These are phyloP conservation scores for Prietella phreatophila DNA, from an alignment of 2,113 vertebrate genomes.

Conservation along the genomic window DNA sequence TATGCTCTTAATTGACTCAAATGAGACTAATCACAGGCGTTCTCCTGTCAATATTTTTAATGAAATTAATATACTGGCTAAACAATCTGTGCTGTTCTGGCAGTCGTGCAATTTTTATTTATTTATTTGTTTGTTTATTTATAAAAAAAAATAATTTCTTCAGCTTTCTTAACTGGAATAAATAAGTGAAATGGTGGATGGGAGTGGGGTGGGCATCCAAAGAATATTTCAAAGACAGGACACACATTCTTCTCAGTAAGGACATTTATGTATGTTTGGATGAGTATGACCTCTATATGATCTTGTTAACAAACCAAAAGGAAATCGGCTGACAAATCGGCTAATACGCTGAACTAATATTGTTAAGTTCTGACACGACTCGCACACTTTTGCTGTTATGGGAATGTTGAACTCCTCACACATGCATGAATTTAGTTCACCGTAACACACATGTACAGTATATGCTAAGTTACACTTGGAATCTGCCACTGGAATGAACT, in stretches of 20 bases:
- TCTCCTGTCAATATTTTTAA: constrained; percentile 5
- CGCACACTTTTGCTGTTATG: neutral
- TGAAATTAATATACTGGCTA: neutral
- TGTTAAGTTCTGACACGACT: neutral
- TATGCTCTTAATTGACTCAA: neutral
- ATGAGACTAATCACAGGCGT: neutral
- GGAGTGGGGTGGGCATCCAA: neutral
- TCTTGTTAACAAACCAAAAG: neutral
- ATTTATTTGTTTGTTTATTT: neutral
- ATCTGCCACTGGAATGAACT: neutral
- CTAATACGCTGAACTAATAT: neutral
- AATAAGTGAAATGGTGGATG: neutral
- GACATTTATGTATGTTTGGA: neutral
- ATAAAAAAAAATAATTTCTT: too few species aligned
- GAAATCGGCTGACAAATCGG: neutral
- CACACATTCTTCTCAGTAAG: neutral
- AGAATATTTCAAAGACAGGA: neutral
- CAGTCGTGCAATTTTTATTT: neutral
- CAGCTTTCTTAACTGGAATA: neutral
- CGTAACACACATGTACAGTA: neutral
- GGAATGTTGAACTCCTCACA: neutral
- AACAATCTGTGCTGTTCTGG: neutral
- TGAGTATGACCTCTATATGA: neutral
- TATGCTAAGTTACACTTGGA: neutral
- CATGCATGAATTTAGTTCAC: neutral